phyloP scores from a whole-genome alignment of 1,140 invertebrate genomes.

The Drosophila triauraria region DNA sequence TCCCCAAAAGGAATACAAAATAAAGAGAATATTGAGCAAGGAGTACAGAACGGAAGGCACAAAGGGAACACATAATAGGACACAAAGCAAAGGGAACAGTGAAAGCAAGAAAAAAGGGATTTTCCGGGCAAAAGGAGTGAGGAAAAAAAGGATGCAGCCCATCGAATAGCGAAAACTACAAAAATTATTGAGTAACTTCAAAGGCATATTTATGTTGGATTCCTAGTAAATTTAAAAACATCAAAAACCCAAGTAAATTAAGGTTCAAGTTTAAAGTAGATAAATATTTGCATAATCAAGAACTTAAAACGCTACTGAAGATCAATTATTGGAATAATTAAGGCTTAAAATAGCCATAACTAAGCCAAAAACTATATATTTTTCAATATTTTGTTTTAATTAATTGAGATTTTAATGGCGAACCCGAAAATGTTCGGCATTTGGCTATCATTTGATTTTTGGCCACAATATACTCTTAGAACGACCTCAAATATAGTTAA shows the following conservation, averaged over 20 bases:
- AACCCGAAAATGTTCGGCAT: too few species aligned
- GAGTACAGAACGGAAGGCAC: not conserved
- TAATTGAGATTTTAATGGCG: too few species aligned
- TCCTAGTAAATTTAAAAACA: not conserved
- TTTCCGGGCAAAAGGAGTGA: not conserved
- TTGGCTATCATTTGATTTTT: too few species aligned
- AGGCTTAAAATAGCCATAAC: too few species aligned
- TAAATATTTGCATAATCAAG: not conserved
- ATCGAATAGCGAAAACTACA: not conserved
- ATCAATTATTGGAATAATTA: too few species aligned
- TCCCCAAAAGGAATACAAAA: conserved; percentile 28
- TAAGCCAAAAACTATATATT: too few species aligned
- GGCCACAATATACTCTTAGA: too few species aligned
- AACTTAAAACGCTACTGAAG: too few species aligned
- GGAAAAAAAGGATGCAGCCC: not conserved
- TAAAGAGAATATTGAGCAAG: not conserved
- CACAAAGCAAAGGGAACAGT: not conserved
- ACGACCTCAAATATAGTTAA: too few species aligned
- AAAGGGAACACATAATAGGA: not conserved
- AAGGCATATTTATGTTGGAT: too few species aligned
- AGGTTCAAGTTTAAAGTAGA: not conserved
- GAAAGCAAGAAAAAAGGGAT: not conserved
- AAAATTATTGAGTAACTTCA: too few species aligned
- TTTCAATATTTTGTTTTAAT: too few species aligned
- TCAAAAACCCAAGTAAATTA: not conserved